Evolutionary conservation across 2,888 invertebrate genomes (phyloP).

Genomic region (Oscheius onirici): DNA sequence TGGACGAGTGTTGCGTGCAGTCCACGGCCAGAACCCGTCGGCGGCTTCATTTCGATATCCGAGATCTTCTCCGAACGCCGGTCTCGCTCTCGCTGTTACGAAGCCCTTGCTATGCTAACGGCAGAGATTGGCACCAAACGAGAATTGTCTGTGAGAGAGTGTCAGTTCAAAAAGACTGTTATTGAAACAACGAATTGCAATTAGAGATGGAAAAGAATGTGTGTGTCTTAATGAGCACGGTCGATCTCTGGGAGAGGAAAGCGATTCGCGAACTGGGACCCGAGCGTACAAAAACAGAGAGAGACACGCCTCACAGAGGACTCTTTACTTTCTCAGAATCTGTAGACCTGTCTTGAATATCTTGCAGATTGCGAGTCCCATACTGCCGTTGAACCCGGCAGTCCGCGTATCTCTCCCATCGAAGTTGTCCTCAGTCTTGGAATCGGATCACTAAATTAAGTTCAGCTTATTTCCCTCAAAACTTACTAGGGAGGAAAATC

Average conservation of each 20-base stretch:
- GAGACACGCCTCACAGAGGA: constrained; percentile 7
- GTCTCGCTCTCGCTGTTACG: neutral
- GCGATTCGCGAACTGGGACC: constrained; percentile 27
- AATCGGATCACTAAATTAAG: constrained; percentile 18
- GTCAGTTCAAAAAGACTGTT: neutral
- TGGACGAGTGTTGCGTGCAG: neutral
- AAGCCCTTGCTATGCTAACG: constrained; percentile 9
- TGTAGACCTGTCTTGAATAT: constrained; percentile 4
- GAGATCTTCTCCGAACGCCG: constrained; percentile 18
- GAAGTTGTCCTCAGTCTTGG: constrained; percentile 21
- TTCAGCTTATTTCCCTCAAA: too few species aligned
- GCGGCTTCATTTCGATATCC: constrained; percentile 26
- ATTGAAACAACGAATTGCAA: neutral
- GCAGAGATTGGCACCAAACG: constrained; percentile 2
- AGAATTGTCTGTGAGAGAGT: neutral
- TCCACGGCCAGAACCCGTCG: constrained; percentile 22
- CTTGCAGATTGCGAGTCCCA: constrained; percentile 17
- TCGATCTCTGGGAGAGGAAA: constrained; percentile 5
- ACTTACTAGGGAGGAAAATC: constrained; percentile 16
- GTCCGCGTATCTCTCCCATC: constrained; percentile 12
- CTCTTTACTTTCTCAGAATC: constrained; percentile 7
- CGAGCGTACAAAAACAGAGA: constrained; percentile 16
- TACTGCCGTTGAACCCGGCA: neutral
- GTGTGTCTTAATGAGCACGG: neutral
- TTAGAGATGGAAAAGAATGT: neutral